Evolutionary conservation across 2,888 invertebrate genomes (phyloP).

Genomic region (Pardosa pseudoannulata): DNA sequence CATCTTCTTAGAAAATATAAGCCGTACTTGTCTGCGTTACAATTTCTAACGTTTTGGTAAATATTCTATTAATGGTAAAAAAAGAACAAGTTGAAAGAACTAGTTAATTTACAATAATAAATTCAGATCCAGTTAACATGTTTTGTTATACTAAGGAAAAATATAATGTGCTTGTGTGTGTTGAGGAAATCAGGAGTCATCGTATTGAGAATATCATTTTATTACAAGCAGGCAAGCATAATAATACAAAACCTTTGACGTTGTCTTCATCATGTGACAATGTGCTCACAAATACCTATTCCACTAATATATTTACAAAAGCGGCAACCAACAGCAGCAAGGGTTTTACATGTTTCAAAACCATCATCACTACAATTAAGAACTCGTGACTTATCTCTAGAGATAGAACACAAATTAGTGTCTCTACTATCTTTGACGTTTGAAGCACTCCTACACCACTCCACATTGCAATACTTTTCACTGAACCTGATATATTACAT

Average conservation of each 20-base stretch:
- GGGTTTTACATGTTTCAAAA: slow-evolving; percentile 52
- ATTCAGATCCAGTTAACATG: too few relatives aligned
- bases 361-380: slow-evolving; percentile 46
- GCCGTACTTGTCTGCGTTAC: too few relatives aligned
- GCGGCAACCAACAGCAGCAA: slow-evolving; percentile 69
- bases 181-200: neutral
- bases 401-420: slow-evolving; percentile 29
- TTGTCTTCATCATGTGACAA: slow-evolving; percentile 60
- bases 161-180: too few relatives aligned
- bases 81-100: too few relatives aligned
- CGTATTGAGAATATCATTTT: slow-evolving; percentile 72
- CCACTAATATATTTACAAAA: slow-evolving; percentile 71
- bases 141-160: too few relatives aligned
- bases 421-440: slow-evolving; percentile 33
- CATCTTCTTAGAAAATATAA: too few relatives aligned
- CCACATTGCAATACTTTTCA: slow-evolving; percentile 32
- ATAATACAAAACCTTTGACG: slow-evolving; percentile 71
- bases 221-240: slow-evolving; percentile 73
- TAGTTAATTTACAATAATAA: too few relatives aligned
- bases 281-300: slow-evolving; percentile 70
- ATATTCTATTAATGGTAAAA: too few relatives aligned
- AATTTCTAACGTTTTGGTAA: too few relatives aligned
- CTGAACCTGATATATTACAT: slow-evolving; percentile 23
- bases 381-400: slow-evolving; percentile 40
- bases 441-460: slow-evolving; percentile 60